These are phyloP conservation scores for Drosophila suzukii DNA, from an alignment of 1,140 invertebrate species.

Conservation along the genomic window DNA sequence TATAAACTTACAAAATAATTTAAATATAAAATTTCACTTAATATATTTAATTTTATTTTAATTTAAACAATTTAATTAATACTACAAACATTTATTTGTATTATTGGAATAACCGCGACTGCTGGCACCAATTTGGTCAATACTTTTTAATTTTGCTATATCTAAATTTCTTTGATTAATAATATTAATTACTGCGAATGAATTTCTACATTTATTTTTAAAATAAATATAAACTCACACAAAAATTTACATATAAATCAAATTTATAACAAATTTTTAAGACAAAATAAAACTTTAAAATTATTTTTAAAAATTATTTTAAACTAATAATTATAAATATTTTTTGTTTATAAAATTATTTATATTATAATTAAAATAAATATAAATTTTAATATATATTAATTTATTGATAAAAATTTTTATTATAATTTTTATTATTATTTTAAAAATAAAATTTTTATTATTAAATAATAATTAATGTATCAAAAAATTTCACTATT, in stretches of 20 bases:
- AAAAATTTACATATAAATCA: constrained; percentile 78
- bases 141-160: constrained; percentile 75
- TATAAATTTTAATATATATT: no score
- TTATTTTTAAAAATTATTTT: constrained; percentile 23
- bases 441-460: no score
- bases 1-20: constrained; percentile 30
- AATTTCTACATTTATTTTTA: constrained; percentile 37
- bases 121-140: constrained; percentile 74
- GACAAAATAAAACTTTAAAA: constrained; percentile 66
- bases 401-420: no score
- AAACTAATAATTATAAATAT: constrained; percentile 14
- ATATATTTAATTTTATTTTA: constrained; percentile 61
- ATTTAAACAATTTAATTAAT: constrained; percentile 44
- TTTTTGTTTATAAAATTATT: constrained; percentile 13
- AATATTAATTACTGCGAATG: no score
- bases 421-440: no score
- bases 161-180: constrained; percentile 67
- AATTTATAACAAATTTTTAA: constrained; percentile 17
- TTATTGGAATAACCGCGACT: constrained; percentile 66
- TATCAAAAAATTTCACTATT: no score
- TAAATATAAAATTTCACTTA: constrained; percentile 72
- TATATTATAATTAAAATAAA: neutral
- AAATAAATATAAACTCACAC: constrained; percentile 47
- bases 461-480: no score
- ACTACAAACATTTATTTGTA: constrained; percentile 60